A percentile compares a stretch with the other conserved stretches of the same genome.
phyloP scores from a whole-genome alignment of 2,113 vertebrate genomes.

The Bubo scandiacus region DNA sequence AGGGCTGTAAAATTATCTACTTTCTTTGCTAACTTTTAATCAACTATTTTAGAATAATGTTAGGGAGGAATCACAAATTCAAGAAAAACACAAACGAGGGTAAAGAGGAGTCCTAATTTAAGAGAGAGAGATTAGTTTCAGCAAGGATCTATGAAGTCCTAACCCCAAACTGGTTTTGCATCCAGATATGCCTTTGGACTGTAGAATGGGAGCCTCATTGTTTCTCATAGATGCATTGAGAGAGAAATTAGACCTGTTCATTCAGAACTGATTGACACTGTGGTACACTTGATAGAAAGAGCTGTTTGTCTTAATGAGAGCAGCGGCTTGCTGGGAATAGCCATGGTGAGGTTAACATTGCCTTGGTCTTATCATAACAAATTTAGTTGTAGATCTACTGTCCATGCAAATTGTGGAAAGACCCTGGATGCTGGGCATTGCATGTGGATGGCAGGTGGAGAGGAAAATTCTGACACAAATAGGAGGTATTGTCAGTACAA shows the following conservation, averaged over 20 bases:
- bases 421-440: not conserved
- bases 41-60: not conserved
- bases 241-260: not conserved
- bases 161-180: not conserved
- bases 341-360: not conserved
- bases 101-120: not conserved
- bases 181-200: not conserved
- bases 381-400: not conserved
- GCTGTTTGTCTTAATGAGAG: not conserved
- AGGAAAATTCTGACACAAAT: not conserved
- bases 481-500: not conserved
- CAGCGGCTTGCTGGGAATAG: not conserved
- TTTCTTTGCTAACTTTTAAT: not conserved
- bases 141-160: not conserved
- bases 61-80: not conserved
- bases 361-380: not conserved
- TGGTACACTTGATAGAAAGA: not conserved
- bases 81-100: not conserved
- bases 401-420: not conserved
- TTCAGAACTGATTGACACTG: not conserved
- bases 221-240: not conserved
- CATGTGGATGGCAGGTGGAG: not conserved
- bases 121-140: not conserved
- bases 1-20: not conserved
- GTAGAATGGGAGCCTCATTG: not conserved